phyloP scores from a whole-genome alignment of 2,113 vertebrate species.

The Caranx ignobilis region DNA sequence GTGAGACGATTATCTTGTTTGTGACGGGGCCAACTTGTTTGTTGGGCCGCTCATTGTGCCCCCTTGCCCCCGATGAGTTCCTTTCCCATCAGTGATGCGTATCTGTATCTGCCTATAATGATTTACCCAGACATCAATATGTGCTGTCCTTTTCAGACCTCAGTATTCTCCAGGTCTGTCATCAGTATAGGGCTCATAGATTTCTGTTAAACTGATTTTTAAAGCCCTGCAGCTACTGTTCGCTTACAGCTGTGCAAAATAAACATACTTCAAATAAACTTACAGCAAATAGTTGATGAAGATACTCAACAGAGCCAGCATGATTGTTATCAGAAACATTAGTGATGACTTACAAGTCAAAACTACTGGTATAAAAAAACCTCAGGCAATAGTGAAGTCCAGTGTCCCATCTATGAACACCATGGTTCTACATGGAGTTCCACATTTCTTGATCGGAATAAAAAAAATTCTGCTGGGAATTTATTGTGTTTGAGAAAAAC shows the following conservation, averaged over 20 bases:
- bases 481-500: background rate
- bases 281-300: background rate
- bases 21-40: background rate
- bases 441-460: background rate
- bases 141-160: slow-evolving; percentile 24
- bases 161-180: background rate
- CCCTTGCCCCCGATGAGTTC: background rate
- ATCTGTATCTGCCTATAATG: slow-evolving; percentile 45
- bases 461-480: background rate
- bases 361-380: too few relatives aligned
- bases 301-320: background rate
- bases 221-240: background rate
- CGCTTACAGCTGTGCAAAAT: background rate
- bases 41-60: background rate
- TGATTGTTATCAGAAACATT: too few relatives aligned
- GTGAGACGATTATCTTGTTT: background rate
- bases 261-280: background rate
- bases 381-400: too few relatives aligned
- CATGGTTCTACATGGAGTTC: too few relatives aligned
- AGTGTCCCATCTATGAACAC: too few relatives aligned
- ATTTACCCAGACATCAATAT: slow-evolving; percentile 69
- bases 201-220: background rate
- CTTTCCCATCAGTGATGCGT: slow-evolving; percentile 45
- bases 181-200: background rate
- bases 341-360: too few relatives aligned